Percentiles rank a stretch among this genome's conserved stretches.
Evolutionary conservation across 2,888 invertebrate genomes (phyloP).

Genomic region (Stictocephala bisonia): DNA sequence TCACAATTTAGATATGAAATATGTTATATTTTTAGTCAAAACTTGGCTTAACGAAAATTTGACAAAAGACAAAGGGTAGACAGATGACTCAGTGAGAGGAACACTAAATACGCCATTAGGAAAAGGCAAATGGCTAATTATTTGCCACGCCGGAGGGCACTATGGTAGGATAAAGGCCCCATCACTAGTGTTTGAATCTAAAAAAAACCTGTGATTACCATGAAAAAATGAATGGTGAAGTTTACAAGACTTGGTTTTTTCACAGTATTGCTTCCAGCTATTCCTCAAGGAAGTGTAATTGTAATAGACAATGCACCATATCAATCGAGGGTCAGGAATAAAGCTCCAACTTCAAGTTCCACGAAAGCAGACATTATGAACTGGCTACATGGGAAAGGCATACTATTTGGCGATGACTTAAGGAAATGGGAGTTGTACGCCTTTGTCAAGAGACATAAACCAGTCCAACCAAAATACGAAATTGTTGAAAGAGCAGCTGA

Average conservation of each 20-base stretch:
- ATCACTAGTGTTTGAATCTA: neutral
- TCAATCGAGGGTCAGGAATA: neutral
- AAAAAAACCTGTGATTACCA: slow-evolving; percentile 38
- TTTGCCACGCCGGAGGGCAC: neutral
- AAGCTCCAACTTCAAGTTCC: slow-evolving; percentile 1
- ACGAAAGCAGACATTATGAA: slow-evolving; percentile 38
- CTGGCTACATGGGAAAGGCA: slow-evolving; percentile 37
- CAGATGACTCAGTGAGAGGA: neutral
- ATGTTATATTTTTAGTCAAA: neutral
- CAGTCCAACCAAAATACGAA: neutral
- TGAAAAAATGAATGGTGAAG: slow-evolving; percentile 22
- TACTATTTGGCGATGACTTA: neutral
- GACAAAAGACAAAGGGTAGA: slow-evolving; percentile 1
- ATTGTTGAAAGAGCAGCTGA: slow-evolving; percentile 4
- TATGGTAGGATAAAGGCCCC: neutral
- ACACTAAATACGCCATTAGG: neutral
- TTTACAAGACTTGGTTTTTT: slow-evolving; percentile 45
- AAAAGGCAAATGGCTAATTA: neutral
- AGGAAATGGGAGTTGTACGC: slow-evolving; percentile 12
- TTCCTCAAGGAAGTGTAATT: slow-evolving; percentile 25
- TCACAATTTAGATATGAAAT: too few relatives aligned
- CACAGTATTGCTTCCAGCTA: slow-evolving; percentile 4
- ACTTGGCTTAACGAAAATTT: slow-evolving; percentile 2
- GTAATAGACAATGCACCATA: too few relatives aligned
- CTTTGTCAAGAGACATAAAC: slow-evolving; percentile 29